A percentile compares a stretch with the other conserved stretches of the same genome.
Conservation (phyloP, 2,113 vertebrate species). For the Antennarius striatus region DNA sequence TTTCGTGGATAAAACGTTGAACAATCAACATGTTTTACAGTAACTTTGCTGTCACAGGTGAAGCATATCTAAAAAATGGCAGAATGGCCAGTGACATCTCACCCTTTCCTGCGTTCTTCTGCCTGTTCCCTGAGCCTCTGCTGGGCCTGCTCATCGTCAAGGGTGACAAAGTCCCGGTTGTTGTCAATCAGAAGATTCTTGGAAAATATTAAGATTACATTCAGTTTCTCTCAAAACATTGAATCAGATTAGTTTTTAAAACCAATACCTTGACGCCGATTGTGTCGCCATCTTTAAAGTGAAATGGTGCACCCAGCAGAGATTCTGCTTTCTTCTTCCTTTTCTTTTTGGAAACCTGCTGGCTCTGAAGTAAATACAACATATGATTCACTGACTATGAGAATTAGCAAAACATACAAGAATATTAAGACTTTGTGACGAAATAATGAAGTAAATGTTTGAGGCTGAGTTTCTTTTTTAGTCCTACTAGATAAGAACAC, state of each 20-base stretch:
- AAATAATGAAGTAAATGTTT: constrained; percentile 2
- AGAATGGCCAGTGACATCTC: constrained; percentile 11
- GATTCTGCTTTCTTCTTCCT: constrained; percentile 89
- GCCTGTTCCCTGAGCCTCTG: constrained; percentile 79
- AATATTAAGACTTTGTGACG: not conserved
- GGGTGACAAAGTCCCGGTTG: constrained; percentile 83
- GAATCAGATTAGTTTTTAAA: not conserved
- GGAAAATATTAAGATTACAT: not conserved
- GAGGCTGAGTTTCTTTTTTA: no score
- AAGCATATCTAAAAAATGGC: not conserved
- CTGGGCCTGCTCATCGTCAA: constrained; percentile 81
- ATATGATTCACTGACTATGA: not conserved
- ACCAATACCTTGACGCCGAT: constrained; percentile 87
- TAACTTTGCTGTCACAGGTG: not conserved
- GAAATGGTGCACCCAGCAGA: constrained; percentile 85
- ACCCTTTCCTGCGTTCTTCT: constrained; percentile 80
- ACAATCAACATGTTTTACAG: no score
- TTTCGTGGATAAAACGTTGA: no score
- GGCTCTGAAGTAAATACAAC: constrained; percentile 74
- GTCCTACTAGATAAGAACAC: no score
- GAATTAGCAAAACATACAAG: not conserved
- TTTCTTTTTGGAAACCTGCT: constrained; percentile 89
- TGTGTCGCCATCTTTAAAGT: constrained; percentile 90
- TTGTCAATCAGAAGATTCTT: constrained; percentile 89
- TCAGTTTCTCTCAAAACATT: constrained; percentile 3